Percentiles rank a stretch among this genome's conserved stretches.
These are phyloP conservation scores for Triplophysa dalaica DNA, from an alignment of 2,113 vertebrate species.

Conservation along the genomic window DNA sequence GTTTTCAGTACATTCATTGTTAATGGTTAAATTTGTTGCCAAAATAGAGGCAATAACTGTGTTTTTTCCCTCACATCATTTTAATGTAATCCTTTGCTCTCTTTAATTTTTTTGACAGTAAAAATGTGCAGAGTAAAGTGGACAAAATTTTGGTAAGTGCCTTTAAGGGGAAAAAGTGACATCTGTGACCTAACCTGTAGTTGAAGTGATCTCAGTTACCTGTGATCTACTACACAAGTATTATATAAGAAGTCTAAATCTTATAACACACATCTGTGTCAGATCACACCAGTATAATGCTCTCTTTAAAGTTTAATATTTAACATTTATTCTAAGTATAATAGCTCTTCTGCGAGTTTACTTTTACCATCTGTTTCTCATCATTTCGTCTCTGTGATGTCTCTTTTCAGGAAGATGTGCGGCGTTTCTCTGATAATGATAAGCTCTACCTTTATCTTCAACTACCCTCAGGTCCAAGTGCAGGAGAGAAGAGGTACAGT, in stretches of 20 bases:
- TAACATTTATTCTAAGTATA: background rate
- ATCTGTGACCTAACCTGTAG: background rate
- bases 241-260: background rate
- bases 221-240: too few species aligned
- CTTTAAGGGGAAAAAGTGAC: background rate
- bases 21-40: too few species aligned
- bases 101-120: constrained; percentile 71
- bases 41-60: too few species aligned
- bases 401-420: constrained; percentile 81
- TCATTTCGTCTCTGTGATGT: background rate
- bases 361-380: too few species aligned
- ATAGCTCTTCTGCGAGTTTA: background rate
- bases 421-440: constrained; percentile 87
- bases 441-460: constrained; percentile 92
- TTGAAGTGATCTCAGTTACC: too few species aligned
- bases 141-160: constrained; percentile 85
- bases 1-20: too few species aligned
- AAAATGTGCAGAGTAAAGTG: constrained; percentile 85
- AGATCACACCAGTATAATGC: background rate
- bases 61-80: too few species aligned
- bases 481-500: constrained; percentile 82
- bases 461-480: constrained; percentile 84
- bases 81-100: background rate
- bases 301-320: background rate
- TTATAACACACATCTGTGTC: background rate